Percentiles rank a stretch among this genome's conserved stretches.
phyloP scores from a whole-genome alignment of 2,888 invertebrate species.

The Anthrax anthrax region DNA sequence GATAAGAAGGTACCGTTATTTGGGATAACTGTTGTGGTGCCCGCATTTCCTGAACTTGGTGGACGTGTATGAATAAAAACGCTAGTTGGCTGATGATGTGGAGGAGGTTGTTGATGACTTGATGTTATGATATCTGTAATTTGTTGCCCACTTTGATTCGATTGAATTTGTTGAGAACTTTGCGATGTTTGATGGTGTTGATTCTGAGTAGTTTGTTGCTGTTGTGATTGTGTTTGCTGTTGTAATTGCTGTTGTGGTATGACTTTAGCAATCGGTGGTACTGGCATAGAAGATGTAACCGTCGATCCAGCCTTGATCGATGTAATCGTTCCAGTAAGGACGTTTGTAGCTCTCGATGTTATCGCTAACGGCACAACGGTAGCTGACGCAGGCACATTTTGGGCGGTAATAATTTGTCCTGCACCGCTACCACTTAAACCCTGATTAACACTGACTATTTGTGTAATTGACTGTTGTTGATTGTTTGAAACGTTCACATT shows the following conservation, averaged over 20 bases:
- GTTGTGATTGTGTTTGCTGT: not conserved
- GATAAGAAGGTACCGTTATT: slow-evolving; percentile 22
- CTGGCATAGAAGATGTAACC: slow-evolving; percentile 9
- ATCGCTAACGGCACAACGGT: slow-evolving; percentile 31
- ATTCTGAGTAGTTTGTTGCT: slow-evolving; percentile 9
- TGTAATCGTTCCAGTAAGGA: slow-evolving; percentile 29
- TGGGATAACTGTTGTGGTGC: slow-evolving; percentile 17
- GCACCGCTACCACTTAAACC: slow-evolving; percentile 12
- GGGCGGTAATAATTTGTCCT: slow-evolving; percentile 18
- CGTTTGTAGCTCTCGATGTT: slow-evolving; percentile 24
- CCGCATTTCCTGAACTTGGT: slow-evolving; percentile 15
- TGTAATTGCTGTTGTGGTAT: slow-evolving; percentile 21
- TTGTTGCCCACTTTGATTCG: slow-evolving; percentile 8
- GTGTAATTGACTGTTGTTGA: slow-evolving; percentile 16
- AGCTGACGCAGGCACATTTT: slow-evolving; percentile 19
- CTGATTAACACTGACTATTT: slow-evolving; percentile 24
- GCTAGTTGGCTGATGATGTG: slow-evolving; percentile 15
- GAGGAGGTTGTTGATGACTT: slow-evolving; percentile 7
- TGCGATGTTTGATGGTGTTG: slow-evolving; percentile 1
- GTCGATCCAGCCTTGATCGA: slow-evolving; percentile 24
- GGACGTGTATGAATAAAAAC: slow-evolving; percentile 24
- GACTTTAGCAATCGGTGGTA: slow-evolving; percentile 31
- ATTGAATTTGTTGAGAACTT: slow-evolving; percentile 5
- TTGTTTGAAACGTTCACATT: slow-evolving; percentile 11
- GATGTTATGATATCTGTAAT: slow-evolving; percentile 13